These are phyloP conservation scores for Eurypyga helias DNA, from an alignment of 2,113 vertebrate species.

Conservation along the genomic window DNA sequence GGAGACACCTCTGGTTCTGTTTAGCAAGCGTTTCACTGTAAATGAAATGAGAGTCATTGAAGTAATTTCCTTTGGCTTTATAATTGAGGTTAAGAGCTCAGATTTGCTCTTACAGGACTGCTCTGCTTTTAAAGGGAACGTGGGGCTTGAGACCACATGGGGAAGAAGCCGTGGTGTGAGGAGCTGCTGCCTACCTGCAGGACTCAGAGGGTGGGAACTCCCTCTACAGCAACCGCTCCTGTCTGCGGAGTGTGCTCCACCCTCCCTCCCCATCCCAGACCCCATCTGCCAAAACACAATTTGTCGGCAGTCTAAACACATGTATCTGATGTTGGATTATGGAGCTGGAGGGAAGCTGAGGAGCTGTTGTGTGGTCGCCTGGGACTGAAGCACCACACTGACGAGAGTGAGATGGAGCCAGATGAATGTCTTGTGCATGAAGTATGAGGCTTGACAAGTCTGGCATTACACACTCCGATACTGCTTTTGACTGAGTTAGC, in stretches of 20 bases:
- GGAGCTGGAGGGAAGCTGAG: background rate
- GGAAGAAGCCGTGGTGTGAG: background rate
- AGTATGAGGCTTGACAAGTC: background rate
- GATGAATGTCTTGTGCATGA: background rate
- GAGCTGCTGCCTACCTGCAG: background rate
- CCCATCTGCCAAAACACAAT: background rate
- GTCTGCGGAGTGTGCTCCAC: accelerated
- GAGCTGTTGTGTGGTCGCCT: background rate
- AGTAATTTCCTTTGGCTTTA: background rate
- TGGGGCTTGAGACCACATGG: accelerated
- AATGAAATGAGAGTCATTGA: background rate
- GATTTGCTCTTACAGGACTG: background rate
- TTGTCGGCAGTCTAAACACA: background rate
- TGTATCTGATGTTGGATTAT: background rate
- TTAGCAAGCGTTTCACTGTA: background rate
- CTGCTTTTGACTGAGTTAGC: background rate
- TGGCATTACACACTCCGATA: background rate
- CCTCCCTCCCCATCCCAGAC: background rate
- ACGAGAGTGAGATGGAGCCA: background rate
- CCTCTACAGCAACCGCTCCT: accelerated
- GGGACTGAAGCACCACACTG: background rate
- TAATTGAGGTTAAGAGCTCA: background rate
- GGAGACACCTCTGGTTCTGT: background rate
- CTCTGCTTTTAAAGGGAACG: background rate
- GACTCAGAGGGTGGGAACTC: background rate